Percentiles rank a stretch among this genome's conserved stretches.
These are phyloP conservation scores for Caerostris extrusa DNA, from an alignment of 1,140 invertebrate genomes.

Conservation along the genomic window DNA sequence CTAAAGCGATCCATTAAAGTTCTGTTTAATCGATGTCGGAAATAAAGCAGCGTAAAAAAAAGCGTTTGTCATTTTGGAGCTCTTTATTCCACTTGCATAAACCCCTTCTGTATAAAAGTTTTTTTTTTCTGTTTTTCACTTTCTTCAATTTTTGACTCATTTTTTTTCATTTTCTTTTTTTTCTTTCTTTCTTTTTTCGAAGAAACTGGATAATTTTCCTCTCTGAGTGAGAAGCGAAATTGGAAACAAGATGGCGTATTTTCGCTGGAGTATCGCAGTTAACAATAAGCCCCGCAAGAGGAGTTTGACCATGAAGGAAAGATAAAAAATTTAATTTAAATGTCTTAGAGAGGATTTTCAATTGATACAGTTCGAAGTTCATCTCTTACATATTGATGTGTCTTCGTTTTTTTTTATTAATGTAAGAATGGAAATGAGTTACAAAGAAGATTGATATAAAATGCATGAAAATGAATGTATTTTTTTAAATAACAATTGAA, in stretches of 20 bases:
- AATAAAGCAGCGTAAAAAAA: slow-evolving; percentile 29
- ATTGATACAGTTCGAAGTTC: neutral
- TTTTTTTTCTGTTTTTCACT: neutral
- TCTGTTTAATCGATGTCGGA: slow-evolving; percentile 32
- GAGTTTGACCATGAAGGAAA: neutral
- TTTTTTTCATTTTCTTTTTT: neutral
- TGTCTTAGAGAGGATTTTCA: slow-evolving; percentile 1
- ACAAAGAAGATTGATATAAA: neutral
- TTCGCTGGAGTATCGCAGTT: neutral
- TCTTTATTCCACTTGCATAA: slow-evolving; percentile 42
- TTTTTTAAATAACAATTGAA: no score
- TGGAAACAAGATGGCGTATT: neutral
- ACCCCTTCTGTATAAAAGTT: neutral
- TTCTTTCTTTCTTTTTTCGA: neutral
- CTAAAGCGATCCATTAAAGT: slow-evolving; percentile 44
- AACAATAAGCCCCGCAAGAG: neutral
- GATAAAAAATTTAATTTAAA: slow-evolving; percentile 42
- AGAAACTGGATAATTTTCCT: neutral
- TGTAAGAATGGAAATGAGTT: neutral
- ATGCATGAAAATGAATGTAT: no score
- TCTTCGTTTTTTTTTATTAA: neutral
- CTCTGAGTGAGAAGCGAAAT: neutral
- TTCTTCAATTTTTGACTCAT: neutral
- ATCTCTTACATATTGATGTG: neutral
- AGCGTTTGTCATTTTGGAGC: slow-evolving; percentile 53